phyloP scores from a whole-genome alignment of 2,888 invertebrate genomes.

The Fragum sueziense region DNA sequence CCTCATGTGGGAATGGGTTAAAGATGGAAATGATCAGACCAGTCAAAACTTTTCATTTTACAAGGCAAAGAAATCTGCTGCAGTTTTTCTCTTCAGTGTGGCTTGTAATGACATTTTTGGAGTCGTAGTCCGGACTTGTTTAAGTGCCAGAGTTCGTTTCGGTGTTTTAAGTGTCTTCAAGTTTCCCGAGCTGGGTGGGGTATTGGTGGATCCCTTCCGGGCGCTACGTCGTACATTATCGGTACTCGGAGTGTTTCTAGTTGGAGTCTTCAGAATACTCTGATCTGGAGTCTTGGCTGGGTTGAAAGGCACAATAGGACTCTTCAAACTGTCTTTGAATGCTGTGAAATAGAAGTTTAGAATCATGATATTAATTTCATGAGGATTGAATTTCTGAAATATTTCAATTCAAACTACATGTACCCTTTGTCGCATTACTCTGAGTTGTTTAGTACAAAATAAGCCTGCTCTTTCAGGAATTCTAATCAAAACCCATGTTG shows the following conservation, averaged over 20 bases:
- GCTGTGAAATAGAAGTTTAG: conserved; percentile 55
- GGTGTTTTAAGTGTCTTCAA: conserved; percentile 9
- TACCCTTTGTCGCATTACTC: too few species aligned
- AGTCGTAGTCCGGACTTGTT: background rate
- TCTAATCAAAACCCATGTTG: too few species aligned
- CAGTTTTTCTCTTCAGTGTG: background rate
- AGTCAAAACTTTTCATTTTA: too few species aligned
- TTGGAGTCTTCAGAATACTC: conserved; percentile 64
- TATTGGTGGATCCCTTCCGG: background rate
- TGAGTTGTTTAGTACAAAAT: too few species aligned
- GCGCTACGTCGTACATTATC: background rate
- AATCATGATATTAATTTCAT: too few species aligned
- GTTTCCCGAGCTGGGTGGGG: background rate
- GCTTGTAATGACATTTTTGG: conserved; percentile 5
- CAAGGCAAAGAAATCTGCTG: conserved; percentile 7
- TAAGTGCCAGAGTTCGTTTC: background rate
- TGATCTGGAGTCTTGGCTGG: conserved; percentile 66
- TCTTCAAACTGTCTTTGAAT: conserved; percentile 66
- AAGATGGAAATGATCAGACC: too few species aligned
- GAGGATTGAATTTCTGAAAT: too few species aligned
- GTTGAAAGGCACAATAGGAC: conserved; percentile 62
- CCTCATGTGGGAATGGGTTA: too few species aligned
- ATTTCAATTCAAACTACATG: too few species aligned
- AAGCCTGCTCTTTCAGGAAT: too few species aligned
- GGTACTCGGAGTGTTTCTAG: background rate